phyloP scores from a whole-genome alignment of 2,888 invertebrate genomes.

The Harpagoxenus sublaevis region DNA sequence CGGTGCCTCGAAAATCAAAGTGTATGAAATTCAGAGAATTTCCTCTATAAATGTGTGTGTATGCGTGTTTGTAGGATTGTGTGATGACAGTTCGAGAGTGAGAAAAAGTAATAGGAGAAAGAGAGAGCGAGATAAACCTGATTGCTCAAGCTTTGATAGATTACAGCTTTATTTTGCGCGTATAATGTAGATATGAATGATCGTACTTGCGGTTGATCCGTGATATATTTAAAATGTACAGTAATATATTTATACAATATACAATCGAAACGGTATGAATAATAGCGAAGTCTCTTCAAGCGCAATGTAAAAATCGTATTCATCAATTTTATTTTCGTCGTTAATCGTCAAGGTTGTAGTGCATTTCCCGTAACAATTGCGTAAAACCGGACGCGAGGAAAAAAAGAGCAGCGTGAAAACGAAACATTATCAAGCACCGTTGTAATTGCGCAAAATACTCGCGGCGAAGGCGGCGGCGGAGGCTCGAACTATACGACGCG shows the following conservation, averaged over 20 bases:
- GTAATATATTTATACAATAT: constrained; percentile 8
- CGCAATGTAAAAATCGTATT: not conserved
- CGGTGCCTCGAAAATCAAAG: not conserved
- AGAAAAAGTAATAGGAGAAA: not conserved
- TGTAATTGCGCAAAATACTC: constrained; percentile 36
- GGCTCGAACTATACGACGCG: constrained; percentile 43
- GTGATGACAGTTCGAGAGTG: not conserved
- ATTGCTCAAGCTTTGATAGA: not conserved
- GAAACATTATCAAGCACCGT: constrained; percentile 52
- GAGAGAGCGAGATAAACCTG: not conserved
- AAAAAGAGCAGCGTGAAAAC: constrained; percentile 21
- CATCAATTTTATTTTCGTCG: not conserved
- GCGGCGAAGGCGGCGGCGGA: constrained; percentile 44
- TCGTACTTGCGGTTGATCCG: not conserved
- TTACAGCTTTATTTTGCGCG: not conserved
- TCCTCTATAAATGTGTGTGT: not conserved
- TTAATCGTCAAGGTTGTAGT: not conserved
- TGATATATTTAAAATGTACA: not conserved
- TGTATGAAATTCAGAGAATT: not conserved
- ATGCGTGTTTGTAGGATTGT: not conserved
- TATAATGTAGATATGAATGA: not conserved
- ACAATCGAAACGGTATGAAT: not conserved
- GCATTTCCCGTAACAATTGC: not conserved
- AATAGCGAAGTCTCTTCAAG: not conserved
- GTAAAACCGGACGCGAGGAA: constrained; percentile 31